These are phyloP conservation scores for Eupithecia dodoneata DNA, from an alignment of 2,888 invertebrate species.

Conservation along the genomic window DNA sequence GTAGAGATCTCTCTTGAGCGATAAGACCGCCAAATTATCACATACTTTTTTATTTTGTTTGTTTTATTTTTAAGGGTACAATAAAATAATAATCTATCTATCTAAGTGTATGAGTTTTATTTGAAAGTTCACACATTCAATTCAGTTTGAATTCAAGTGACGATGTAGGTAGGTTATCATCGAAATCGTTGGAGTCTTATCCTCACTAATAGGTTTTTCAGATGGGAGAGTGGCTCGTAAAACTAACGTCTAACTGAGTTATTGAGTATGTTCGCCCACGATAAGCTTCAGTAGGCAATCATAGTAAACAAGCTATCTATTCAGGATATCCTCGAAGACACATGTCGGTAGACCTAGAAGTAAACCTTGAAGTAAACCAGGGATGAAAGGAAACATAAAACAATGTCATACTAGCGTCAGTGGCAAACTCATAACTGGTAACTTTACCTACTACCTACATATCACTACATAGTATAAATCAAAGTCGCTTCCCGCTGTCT, in stretches of 20 bases:
- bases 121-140: too few species aligned
- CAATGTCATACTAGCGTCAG: conserved; percentile 16
- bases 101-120: too few species aligned
- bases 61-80: too few species aligned
- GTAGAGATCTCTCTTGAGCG: too few species aligned
- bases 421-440: conserved; percentile 9
- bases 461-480: too few species aligned
- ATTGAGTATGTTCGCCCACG: background rate
- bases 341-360: background rate
- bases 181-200: too few species aligned
- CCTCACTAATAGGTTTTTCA: background rate
- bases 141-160: too few species aligned
- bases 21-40: too few species aligned
- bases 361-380: conserved; percentile 27
- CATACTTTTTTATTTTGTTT: too few species aligned
- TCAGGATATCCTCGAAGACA: conserved; percentile 26
- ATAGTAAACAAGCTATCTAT: conserved; percentile 14
- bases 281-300: conserved; percentile 2
- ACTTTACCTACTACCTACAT: background rate
- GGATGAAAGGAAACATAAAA: conserved; percentile 21
- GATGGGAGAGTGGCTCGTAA: background rate
- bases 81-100: too few species aligned
- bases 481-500: too few species aligned
- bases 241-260: background rate
- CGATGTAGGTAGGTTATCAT: too few species aligned